Base-by-base conservation (phyloP, 2,888 invertebrate species). In the Oxystoma pomonae region DNA sequence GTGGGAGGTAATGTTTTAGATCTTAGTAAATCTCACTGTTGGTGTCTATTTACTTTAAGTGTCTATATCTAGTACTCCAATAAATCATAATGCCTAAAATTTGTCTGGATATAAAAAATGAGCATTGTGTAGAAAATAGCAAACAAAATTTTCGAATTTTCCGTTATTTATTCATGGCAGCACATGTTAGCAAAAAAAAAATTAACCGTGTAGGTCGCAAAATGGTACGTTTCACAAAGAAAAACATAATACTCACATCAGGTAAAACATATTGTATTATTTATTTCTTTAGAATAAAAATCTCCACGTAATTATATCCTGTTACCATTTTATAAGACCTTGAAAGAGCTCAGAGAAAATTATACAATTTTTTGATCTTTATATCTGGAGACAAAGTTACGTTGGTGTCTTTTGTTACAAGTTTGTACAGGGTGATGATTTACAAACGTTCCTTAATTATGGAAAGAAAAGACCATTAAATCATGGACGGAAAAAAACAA, bases 261-360 rank as follows among this genome's bases (percentile, higher is more conserved):
- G 62, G 65, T 66, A 55, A 64, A 65, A 57, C 58, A 64, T 9
- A 57, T 57, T 20, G 19, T 62, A 64, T 58, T 66, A 66, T 62
- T 62, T 66, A 62, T 62, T 55, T 55, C 20, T 60, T 52, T 57
- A 17, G 20, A 58, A 64, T 66, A 68, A 68, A 66, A 68, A 65
- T 65, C 55, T 35, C 35, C 35, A 35, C 49, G 21, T 63, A 66
- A 68, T 65, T 68, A 58, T 66, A 66, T 68, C 68, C 66, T 68
- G 68, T 68, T 68, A 68, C 68, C 63, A 57, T 58, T 68, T 63
- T 65, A 55, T 61, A 65, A 66, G 66, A 65, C 68, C 68, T 68
- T 68, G 68, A 68, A 57, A 66, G 49, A 49, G 60, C 58, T 55
- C 5, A 53, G 3, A 61, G 62, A 62, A 66, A 66, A 64, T 67